Conservation (phyloP, 2,888 invertebrate genomes). For the Himalopsyche tibetana region DNA sequence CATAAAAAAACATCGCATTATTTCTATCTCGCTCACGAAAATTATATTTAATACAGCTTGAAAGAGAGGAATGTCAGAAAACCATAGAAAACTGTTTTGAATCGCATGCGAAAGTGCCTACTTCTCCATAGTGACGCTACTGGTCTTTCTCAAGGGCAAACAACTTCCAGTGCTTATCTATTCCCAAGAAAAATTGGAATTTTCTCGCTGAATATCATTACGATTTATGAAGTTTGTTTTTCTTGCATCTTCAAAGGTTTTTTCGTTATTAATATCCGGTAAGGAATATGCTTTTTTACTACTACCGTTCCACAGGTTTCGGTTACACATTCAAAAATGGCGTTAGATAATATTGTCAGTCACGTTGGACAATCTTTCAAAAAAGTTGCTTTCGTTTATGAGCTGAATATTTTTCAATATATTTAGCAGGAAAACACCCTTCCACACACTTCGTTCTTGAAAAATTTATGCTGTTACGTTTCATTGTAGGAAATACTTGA, state of each 20-base stretch:
- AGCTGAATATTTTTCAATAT: background rate
- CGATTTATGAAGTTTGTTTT: slow-evolving; percentile 42
- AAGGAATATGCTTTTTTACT: background rate
- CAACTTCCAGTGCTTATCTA: slow-evolving; percentile 34
- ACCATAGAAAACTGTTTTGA: slow-evolving; percentile 28
- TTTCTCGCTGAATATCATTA: slow-evolving; percentile 42
- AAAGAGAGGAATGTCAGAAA: background rate
- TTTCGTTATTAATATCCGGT: slow-evolving; percentile 37
- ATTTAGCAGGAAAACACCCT: background rate
- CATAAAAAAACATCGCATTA: slow-evolving; percentile 26
- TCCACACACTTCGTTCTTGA: background rate
- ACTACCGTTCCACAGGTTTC: slow-evolving; percentile 9
- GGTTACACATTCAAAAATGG: background rate
- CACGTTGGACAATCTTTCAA: background rate
- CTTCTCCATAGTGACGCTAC: background rate
- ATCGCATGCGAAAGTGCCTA: slow-evolving; percentile 32
- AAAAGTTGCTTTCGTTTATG: background rate
- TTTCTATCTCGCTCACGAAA: slow-evolving; percentile 7
- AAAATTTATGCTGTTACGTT: too few relatives aligned
- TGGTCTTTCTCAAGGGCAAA: slow-evolving; percentile 43
- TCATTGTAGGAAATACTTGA: too few relatives aligned
- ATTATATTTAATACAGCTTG: background rate
- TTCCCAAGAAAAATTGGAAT: slow-evolving; percentile 16
- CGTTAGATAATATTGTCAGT: slow-evolving; percentile 34
- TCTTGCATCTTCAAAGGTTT: slow-evolving; percentile 35